Evolutionary conservation across 2,888 invertebrate species (phyloP).

Genomic region (Apodemia duryi): DNA sequence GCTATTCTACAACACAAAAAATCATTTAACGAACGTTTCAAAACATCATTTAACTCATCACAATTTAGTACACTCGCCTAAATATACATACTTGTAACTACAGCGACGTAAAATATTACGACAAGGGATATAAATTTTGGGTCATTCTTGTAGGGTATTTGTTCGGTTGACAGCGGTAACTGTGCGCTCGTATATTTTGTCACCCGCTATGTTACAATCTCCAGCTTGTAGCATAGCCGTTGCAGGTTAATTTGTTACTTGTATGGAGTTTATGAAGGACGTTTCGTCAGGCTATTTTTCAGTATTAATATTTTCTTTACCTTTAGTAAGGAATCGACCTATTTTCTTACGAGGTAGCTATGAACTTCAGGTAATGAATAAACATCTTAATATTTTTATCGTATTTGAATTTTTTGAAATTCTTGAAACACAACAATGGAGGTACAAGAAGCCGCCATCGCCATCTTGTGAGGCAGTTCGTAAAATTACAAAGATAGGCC

Average conservation of each 20-base stretch:
- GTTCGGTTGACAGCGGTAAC: conserved; percentile 30
- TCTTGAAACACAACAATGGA: too few relatives aligned
- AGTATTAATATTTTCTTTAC: not conserved
- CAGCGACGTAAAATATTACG: conserved; percentile 4
- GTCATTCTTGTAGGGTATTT: conserved; percentile 35
- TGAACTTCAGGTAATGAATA: too few relatives aligned
- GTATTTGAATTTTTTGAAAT: too few relatives aligned
- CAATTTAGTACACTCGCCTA: not conserved
- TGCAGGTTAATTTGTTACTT: conserved; percentile 19
- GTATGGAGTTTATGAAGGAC: conserved; percentile 9
- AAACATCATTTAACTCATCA: not conserved
- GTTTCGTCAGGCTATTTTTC: not conserved
- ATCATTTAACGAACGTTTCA: too few relatives aligned
- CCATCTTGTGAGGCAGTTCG: too few relatives aligned
- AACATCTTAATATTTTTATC: too few relatives aligned
- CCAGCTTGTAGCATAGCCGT: conserved; percentile 8
- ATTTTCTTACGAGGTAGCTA: too few relatives aligned
- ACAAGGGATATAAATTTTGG: conserved; percentile 22
- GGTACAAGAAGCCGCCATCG: too few relatives aligned
- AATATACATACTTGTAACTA: conserved; percentile 5
- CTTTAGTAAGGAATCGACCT: too few relatives aligned
- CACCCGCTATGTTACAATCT: conserved; percentile 22
- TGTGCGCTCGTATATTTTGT: conserved; percentile 25
- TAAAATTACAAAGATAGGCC: too few relatives aligned
- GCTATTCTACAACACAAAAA: too few relatives aligned